Conservation (phyloP, 2,113 vertebrate species). For the Clinocottus analis region DNA sequence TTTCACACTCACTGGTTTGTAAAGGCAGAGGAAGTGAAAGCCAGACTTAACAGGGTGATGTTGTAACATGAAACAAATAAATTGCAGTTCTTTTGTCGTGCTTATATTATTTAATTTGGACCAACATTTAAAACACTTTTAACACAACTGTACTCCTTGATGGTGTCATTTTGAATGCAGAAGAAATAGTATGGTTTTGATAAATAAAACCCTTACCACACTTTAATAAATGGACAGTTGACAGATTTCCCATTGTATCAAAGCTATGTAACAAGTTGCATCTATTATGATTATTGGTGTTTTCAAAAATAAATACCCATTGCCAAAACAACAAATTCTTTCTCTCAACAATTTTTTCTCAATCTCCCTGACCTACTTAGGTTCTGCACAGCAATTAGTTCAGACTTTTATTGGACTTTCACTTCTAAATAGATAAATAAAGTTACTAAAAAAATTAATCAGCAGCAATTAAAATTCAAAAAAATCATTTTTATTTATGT, state of each 20-base stretch:
- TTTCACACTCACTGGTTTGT: conserved; percentile 53
- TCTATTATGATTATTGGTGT: background rate
- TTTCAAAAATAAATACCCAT: background rate
- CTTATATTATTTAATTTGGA: background rate
- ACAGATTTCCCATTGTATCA: background rate
- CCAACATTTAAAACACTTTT: background rate
- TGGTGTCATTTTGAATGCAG: background rate
- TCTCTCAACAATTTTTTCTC: background rate
- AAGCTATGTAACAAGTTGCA: background rate
- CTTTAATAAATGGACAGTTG: background rate
- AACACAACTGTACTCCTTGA: background rate
- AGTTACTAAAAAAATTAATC: background rate
- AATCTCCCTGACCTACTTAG: conserved; percentile 39
- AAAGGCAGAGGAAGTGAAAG: conserved; percentile 29
- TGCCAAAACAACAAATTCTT: background rate
- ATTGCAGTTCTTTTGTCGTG: background rate
- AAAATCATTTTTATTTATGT: background rate
- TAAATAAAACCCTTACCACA: background rate
- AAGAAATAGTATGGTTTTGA: background rate
- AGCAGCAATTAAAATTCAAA: background rate
- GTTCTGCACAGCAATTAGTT: conserved; percentile 21
- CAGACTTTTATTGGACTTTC: background rate
- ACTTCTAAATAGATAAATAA: conserved; percentile 32
- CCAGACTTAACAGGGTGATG: background rate
- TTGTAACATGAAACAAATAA: conserved; percentile 25